Conservation (phyloP, 2,113 vertebrate species). For the Corydoras maculifer region DNA sequence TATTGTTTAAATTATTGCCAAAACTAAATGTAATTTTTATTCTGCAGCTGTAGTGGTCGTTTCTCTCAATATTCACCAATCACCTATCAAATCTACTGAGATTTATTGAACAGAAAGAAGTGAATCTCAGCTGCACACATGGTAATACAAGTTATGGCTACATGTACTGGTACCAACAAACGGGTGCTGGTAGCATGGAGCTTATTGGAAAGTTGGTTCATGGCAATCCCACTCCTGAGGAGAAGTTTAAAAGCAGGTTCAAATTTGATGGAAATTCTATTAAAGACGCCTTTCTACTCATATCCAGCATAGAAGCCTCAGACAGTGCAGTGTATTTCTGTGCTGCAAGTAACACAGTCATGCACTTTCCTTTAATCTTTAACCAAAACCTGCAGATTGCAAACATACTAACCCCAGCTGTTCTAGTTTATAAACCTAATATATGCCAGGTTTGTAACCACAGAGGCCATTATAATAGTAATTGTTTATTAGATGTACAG, state of each 20-base stretch:
- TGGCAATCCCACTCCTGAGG: background rate
- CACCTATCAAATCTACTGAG: background rate
- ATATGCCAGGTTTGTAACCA: too few relatives aligned
- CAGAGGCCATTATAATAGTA: too few relatives aligned
- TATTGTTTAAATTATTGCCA: background rate
- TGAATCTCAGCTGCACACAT: background rate
- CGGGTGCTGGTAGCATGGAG: background rate
- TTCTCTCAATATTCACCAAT: background rate
- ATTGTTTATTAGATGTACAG: too few relatives aligned
- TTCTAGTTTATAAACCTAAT: background rate
- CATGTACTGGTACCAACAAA: background rate
- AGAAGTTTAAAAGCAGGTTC: conserved; percentile 21
- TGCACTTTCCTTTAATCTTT: background rate
- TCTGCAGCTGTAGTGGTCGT: background rate
- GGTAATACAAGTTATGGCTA: background rate
- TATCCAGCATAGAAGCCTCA: conserved; percentile 6
- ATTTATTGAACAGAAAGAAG: background rate
- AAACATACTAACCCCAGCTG: conserved; percentile 4
- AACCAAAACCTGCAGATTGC: conserved; percentile 18
- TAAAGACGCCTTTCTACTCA: conserved; percentile 27
- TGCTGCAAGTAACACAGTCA: conserved; percentile 40
- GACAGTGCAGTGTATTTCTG: conserved; percentile 53
- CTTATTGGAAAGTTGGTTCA: conserved; percentile 26
- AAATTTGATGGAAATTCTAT: conserved; percentile 22
- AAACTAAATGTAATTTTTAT: background rate